phyloP scores from a whole-genome alignment of 2,797 vertebrate genomes.

The Callimico goeldii region DNA sequence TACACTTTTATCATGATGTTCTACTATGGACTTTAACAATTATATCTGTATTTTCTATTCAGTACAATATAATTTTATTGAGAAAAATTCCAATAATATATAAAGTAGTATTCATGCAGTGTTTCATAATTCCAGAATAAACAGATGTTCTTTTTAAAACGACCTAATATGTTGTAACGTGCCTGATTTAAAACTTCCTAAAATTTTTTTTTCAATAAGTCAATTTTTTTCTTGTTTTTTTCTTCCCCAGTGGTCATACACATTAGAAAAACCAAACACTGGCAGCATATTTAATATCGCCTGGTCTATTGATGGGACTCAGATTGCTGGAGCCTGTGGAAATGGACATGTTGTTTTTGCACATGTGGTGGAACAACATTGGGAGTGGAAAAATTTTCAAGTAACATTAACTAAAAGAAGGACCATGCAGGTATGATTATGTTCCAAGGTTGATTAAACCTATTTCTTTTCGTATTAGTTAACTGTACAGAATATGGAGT shows the following conservation, averaged over 20 bases:
- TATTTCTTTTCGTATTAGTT: background rate
- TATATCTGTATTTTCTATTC: background rate
- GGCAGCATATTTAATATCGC: slow-evolving; percentile 94
- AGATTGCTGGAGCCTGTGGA: slow-evolving; percentile 95
- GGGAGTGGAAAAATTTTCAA: slow-evolving; percentile 97
- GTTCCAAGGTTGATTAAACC: background rate
- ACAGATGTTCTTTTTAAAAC: background rate
- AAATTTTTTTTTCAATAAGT: background rate
- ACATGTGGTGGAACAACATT: slow-evolving; percentile 95
- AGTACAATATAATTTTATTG: slow-evolving; percentile 19
- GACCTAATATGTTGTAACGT: background rate
- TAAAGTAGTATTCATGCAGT: no score
- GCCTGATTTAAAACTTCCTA: slow-evolving; percentile 6
- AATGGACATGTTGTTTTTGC: slow-evolving; percentile 98
- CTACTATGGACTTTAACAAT: slow-evolving; percentile 13
- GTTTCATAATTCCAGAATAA: slow-evolving; percentile 44
- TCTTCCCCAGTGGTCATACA: slow-evolving; percentile 93
- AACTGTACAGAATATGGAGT: background rate
- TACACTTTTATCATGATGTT: background rate
- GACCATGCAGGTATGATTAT: slow-evolving; percentile 93
- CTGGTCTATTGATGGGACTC: slow-evolving; percentile 96
- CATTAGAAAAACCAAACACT: slow-evolving; percentile 96
- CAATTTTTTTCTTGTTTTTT: background rate
- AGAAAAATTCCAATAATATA: background rate
- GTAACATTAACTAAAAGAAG: slow-evolving; percentile 94